Base-by-base conservation (phyloP, 1,140 invertebrate species). In the Pogonomyrmex barbatus region DNA sequence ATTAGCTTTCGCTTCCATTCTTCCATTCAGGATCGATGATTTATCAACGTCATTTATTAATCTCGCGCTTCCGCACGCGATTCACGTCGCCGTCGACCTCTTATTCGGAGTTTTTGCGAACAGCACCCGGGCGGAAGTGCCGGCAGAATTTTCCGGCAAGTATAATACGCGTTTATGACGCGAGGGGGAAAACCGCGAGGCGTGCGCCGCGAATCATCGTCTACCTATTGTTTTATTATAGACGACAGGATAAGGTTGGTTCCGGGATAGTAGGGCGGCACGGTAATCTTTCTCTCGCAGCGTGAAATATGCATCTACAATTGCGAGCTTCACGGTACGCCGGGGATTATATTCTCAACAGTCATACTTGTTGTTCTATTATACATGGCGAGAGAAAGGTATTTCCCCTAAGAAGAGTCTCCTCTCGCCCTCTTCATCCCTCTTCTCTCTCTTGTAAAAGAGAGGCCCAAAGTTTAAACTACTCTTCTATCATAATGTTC, bases 281-380 rank as follows among this genome's bases (percentile, higher is more conserved):
- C 67, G 79, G 79, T 83, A 83, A 83, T 83, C 79, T 83, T 83
- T 83, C 79, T 83, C 79, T 83, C 42, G 42, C 54, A 50, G 79
- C 79, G 70, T 83, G 79, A 83, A 83, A 83, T 83, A 83, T 83
- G 79, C 68, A 83, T 83, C 79, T 83, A 83, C 68, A 83, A 83
- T 83, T 83, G 79, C 68, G 68, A 75, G 79, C 79, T 83, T 62
- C 68, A 83, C 79, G 68, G 68, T 83, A 73, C 79, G 68, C 79
- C 54, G 8, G 54, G 79, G 79, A 83, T 83, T 83, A 83, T 83
- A 83, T 83, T 83, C 79, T 83, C 79, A 83, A 42, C 79, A 83
- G 79, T 83, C 79, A 83, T 83, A 83, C 79, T 83, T 83, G 79
- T 83, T 75, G 79, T 83, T 83, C 79, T 83, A 83, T 83, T 83